Base-by-base conservation (phyloP, 2,888 invertebrate species). In the Trichogramma evanescens region DNA sequence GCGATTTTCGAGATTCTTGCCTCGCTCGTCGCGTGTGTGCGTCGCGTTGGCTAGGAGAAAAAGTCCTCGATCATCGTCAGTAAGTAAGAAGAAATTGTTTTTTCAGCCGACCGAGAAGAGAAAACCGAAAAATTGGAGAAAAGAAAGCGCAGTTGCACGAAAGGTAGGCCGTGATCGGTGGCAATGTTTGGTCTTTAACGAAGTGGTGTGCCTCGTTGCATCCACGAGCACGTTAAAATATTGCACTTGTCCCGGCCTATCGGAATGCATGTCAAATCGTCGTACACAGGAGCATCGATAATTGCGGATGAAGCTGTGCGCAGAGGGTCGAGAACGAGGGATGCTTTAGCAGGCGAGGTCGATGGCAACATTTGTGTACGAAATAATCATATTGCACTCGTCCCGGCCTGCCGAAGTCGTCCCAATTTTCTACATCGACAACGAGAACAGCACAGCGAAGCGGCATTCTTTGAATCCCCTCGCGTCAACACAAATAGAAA, bases 161-260 rank as follows among this genome's bases (percentile, higher is more conserved):
- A 70, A 76, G 76, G 72, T 72, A 78, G 79, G 77, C 73, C 77
- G 78, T 76, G 78, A 79, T 75, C 70, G 68, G 78, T 79, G 76
- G 71, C 78, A 78, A 78, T 79, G 76, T 79, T 77, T 71, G 26
- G 26, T 26, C 26, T 26, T 26, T 26, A 26, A 26, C 26, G 26
- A 26, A 1, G 26, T 26, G 26, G 26, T 26, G 26, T 26, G 26
- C 26, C 26, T 2, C 26, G 26, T 26, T 26, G 26, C 26, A 26
- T 26, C 26, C 26, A 26, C 26, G 26, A 26, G 26, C 26, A 26
- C 71, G 71, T 71, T 59, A 55, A 46, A 79, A 79, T 78, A 79
- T 79, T 79, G 79, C 79, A 79, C 79, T 79, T 75, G 78, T 79
- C 79, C 79, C 79, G 79, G 79, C 79, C 79, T 79, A 77, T 79